phyloP scores from a whole-genome alignment of 2,888 invertebrate genomes.

The Epirrita christyi region DNA sequence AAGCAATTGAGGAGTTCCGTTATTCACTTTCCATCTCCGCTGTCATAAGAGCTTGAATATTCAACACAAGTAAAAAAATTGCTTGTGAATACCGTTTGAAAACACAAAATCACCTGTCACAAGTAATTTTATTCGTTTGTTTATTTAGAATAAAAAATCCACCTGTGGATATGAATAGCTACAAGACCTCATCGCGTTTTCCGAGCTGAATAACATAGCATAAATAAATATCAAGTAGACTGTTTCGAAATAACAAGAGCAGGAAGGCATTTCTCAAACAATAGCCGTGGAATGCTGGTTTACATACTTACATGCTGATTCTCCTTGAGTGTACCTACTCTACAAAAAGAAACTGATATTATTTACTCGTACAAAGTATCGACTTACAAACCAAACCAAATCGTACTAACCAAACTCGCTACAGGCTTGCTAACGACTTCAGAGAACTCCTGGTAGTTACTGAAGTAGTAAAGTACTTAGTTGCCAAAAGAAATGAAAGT shows the following conservation, averaged over 20 bases:
- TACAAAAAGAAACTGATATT: neutral
- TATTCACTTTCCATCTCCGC: too few species aligned
- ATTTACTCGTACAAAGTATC: constrained; percentile 17
- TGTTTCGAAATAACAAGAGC: constrained; percentile 17
- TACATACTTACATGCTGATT: constrained; percentile 11
- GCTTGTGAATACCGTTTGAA: too few species aligned
- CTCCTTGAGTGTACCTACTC: constrained; percentile 3
- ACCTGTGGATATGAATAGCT: constrained; percentile 13
- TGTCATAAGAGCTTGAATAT: too few species aligned
- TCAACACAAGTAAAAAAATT: too few species aligned
- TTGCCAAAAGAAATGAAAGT: constrained; percentile 26
- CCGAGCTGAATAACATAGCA: constrained; percentile 16
- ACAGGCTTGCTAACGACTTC: constrained; percentile 23
- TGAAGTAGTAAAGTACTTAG: constrained; percentile 24
- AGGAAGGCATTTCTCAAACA: constrained; percentile 24
- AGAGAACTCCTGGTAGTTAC: constrained; percentile 21
- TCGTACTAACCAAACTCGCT: constrained; percentile 22
- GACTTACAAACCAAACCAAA: constrained; percentile 25
- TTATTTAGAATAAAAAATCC: constrained; percentile 11
- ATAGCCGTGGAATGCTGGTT: constrained; percentile 14
- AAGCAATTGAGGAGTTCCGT: too few species aligned
- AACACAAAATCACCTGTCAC: too few species aligned
- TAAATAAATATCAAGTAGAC: constrained; percentile 23
- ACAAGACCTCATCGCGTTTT: constrained; percentile 11
- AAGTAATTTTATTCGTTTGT: neutral